Conservation (phyloP, 2,113 vertebrate species). For the Formicarius rufipectus region DNA sequence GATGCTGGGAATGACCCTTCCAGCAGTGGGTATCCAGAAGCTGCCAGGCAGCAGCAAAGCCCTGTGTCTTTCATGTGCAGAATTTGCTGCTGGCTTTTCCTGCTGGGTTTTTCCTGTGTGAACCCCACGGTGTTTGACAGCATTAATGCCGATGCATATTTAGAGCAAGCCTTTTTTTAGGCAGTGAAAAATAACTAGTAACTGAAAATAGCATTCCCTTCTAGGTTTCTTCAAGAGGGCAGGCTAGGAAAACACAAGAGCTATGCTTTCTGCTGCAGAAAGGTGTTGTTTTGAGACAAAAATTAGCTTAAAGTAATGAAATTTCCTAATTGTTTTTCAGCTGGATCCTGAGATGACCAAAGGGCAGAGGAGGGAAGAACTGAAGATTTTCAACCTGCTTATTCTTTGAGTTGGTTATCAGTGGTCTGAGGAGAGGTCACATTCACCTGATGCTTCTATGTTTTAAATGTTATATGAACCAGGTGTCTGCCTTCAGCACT, state of each 20-base stretch:
- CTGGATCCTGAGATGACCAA: background rate
- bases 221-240: background rate
- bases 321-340: background rate
- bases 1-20: background rate
- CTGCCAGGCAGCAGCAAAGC: background rate
- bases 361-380: background rate
- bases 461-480: background rate
- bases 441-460: background rate
- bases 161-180: background rate
- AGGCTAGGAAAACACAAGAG: background rate
- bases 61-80: background rate
- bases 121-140: background rate
- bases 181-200: background rate
- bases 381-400: background rate
- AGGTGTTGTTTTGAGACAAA: background rate
- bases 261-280: background rate
- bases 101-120: background rate
- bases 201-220: background rate
- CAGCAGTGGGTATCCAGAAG: background rate
- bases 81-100: background rate
- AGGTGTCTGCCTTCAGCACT: background rate
- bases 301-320: background rate
- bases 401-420: background rate
- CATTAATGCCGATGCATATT: background rate
- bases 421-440: background rate